Evolutionary conservation across 2,888 invertebrate genomes (phyloP), one percentile per base, ranked within the genome.

Genomic region (Chymomyza amoena): DNA sequence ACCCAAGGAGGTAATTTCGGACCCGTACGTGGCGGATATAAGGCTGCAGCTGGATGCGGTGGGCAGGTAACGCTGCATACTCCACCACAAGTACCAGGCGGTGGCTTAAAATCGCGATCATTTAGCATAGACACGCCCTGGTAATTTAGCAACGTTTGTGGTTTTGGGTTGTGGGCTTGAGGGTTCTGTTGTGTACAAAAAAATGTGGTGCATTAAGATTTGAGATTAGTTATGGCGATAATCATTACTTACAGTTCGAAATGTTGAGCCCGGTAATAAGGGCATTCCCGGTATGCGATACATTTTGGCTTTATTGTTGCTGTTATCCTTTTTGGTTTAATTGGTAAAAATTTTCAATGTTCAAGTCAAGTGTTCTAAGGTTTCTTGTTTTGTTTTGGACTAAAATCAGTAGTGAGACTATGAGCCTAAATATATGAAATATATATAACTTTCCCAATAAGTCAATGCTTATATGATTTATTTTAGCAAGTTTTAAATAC

Each of bases 1-100:
- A 98, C 93, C 97, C 97, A 98, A 0, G 96, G 92, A 0, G 98
- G 97, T 61, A 96, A 90, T 73, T 95, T 95, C 0, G 95, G 94
- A 0, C 95, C 95, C 89, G 95, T 95, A 75, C 96, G 96, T 13
- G 95, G 93, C 3, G 96, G 95, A 92, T 96, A 97, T 50, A 96
- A 90, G 0, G 96, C 96, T 0, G 96, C 16, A 0, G 52, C 39
- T 10, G 32, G 32, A 16, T 39, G 4, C 16, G 91, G 86, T 39
- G 92, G 91, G 72, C 92, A 92, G 73, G 92, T 93, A 5, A 75
- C 52, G 63, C 87, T 84, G 6, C 76, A 68, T 36, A 80, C 66
- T 67, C 92, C 80, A 1, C 93, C 93, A 54, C 91, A 92, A 0
- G 94, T 93, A 75, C 94, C 94, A 70, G 93, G 82, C 15, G 88